Percentiles rank a stretch among this genome's conserved stretches.
phyloP scores from a whole-genome alignment of 1,140 invertebrate species.

The Drosophila sechellia region DNA sequence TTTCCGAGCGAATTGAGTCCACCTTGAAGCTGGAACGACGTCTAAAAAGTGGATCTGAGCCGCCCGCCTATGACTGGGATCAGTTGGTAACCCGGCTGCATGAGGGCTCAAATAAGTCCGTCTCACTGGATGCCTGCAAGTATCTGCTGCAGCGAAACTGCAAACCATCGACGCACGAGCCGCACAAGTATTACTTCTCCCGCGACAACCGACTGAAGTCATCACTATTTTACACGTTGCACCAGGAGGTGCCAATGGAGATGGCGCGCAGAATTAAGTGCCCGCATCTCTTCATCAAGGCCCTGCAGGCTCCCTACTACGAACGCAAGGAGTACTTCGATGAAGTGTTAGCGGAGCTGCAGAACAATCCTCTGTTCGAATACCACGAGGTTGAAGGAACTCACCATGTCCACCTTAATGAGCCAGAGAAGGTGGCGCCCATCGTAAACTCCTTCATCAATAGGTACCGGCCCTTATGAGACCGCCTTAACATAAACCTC shows the following conservation, averaged over 20 bases:
- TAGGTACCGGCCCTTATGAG: slow-evolving; percentile 84
- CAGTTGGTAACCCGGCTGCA: slow-evolving; percentile 86
- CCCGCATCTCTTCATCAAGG: slow-evolving; percentile 87
- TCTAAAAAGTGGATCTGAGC: slow-evolving; percentile 83
- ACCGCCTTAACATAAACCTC: neutral
- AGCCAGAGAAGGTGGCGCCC: slow-evolving; percentile 87
- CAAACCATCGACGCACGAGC: slow-evolving; percentile 85
- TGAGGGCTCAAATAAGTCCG: slow-evolving; percentile 85
- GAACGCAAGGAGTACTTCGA: slow-evolving; percentile 86
- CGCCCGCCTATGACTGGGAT: slow-evolving; percentile 87
- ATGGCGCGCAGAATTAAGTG: slow-evolving; percentile 85
- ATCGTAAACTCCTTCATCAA: slow-evolving; percentile 87
- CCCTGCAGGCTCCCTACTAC: slow-evolving; percentile 86
- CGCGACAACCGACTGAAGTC: slow-evolving; percentile 87
- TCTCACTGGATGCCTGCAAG: slow-evolving; percentile 85
- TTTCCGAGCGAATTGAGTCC: slow-evolving; percentile 83
- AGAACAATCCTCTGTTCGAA: slow-evolving; percentile 86
- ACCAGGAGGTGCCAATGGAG: slow-evolving; percentile 85
- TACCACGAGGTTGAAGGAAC: slow-evolving; percentile 88
- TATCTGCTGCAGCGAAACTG: slow-evolving; percentile 87
- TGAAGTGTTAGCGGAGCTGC: slow-evolving; percentile 86
- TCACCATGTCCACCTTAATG: slow-evolving; percentile 91
- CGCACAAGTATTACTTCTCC: slow-evolving; percentile 87
- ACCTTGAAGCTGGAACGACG: slow-evolving; percentile 85
- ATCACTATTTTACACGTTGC: slow-evolving; percentile 84